Percentiles rank a stretch among this genome's conserved stretches.
phyloP scores from a whole-genome alignment of 2,888 invertebrate species.

The Netelia virgata region DNA sequence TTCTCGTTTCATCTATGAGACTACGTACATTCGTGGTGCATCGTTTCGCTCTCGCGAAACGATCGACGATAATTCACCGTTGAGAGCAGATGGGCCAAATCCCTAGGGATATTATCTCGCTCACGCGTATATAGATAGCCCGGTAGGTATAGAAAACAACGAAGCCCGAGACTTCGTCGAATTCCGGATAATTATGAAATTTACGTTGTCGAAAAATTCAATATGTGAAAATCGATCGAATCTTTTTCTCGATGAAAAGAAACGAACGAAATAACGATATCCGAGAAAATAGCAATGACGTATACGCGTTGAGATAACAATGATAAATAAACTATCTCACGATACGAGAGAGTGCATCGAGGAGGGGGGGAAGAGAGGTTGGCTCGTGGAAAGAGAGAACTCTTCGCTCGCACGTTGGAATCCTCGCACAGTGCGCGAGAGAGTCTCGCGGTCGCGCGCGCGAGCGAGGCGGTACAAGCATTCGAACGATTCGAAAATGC shows the following conservation, averaged over 20 bases:
- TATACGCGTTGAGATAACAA: not conserved
- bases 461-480: conserved; percentile 48
- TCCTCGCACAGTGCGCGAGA: conserved; percentile 29
- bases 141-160: not conserved
- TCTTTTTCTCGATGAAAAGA: not conserved
- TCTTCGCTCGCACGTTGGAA: conserved; percentile 39
- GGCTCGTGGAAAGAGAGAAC: conserved; percentile 10
- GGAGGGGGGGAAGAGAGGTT: conserved; percentile 22
- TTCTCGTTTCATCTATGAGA: conserved; percentile 44
- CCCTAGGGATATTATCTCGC: conserved; percentile 40
- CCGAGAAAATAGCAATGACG: not conserved
- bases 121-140: conserved; percentile 11
- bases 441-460: conserved; percentile 25
- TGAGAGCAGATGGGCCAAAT: conserved; percentile 56
- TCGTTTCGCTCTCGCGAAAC: conserved; percentile 37
- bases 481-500: conserved; percentile 71
- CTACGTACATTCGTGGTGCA: conserved; percentile 21
- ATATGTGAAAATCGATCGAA: not conserved
- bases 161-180: not conserved
- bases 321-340: not conserved
- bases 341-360: conserved; percentile 10
- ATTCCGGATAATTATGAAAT: not conserved
- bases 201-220: not conserved
- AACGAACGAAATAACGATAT: not conserved
- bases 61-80: conserved; percentile 56